Evolutionary conservation across 2,888 invertebrate genomes (phyloP).

Genomic region (Trilocha varians): DNA sequence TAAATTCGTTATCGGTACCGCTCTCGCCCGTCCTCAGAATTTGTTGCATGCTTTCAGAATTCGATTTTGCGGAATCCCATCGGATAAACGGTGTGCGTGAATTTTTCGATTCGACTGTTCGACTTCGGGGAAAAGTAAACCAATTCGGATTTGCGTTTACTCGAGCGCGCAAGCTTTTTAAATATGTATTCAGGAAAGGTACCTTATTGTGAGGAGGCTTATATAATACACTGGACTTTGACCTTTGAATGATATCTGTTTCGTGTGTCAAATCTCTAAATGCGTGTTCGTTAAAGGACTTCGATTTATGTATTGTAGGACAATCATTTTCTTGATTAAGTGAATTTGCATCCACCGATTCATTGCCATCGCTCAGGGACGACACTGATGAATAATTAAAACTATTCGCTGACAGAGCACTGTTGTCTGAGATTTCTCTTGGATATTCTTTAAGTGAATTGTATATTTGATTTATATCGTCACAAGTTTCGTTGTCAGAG

Average conservation of each 20-base stretch:
- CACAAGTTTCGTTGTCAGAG: conserved; percentile 63
- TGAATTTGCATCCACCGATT: conserved; percentile 24
- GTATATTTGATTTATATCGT: conserved; percentile 31
- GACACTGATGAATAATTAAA: conserved; percentile 28
- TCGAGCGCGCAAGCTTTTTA: conserved; percentile 62
- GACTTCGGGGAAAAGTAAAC: conserved; percentile 44
- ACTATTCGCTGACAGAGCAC: conserved; percentile 20
- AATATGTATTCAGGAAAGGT: conserved; percentile 66
- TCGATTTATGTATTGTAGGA: conserved; percentile 48
- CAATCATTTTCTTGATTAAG: conserved; percentile 35
- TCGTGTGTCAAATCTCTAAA: conserved; percentile 25
- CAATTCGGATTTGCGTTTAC: conserved; percentile 58
- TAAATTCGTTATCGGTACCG: conserved; percentile 52
- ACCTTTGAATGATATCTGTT: conserved; percentile 39
- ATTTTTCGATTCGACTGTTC: conserved; percentile 39
- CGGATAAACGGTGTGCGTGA: conserved; percentile 23
- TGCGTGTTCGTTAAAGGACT: conserved; percentile 49
- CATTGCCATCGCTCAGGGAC: conserved; percentile 32
- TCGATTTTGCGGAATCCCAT: conserved; percentile 31
- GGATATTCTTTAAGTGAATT: conserved; percentile 20
- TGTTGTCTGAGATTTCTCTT: conserved; percentile 20
- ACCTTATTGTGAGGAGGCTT: conserved; percentile 58
- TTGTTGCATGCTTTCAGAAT: conserved; percentile 27
- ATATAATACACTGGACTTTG: conserved; percentile 53
- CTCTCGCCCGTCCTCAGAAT: conserved; percentile 34